These are phyloP conservation scores for Pilophorus perplexus DNA, from an alignment of 2,888 invertebrate species.

Conservation along the genomic window DNA sequence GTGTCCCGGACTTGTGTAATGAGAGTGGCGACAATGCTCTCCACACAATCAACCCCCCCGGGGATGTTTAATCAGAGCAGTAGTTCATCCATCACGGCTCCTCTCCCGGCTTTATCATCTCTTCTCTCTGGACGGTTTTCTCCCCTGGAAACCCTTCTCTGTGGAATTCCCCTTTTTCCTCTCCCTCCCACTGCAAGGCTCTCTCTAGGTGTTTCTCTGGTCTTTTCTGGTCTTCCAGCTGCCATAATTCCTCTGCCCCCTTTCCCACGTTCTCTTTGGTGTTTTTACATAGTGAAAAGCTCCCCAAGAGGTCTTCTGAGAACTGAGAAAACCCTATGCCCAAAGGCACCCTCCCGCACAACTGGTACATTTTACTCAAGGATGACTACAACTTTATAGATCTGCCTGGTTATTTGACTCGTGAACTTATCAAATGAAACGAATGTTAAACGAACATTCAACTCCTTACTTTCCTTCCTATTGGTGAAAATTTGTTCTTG, in stretches of 20 bases:
- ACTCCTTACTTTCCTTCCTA: too few species aligned
- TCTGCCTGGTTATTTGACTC: too few species aligned
- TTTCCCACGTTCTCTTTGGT: not conserved
- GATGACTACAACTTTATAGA: too few species aligned
- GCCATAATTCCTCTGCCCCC: not conserved
- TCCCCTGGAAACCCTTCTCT: slow-evolving; percentile 20
- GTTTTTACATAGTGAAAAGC: too few species aligned
- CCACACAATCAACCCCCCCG: slow-evolving; percentile 40
- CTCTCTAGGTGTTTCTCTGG: slow-evolving; percentile 10
- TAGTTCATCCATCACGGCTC: slow-evolving; percentile 39
- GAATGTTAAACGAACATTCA: too few species aligned
- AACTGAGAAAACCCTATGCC: too few species aligned
- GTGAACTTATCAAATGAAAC: too few species aligned
- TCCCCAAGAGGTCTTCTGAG: too few species aligned
- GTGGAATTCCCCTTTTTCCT: slow-evolving; percentile 24
- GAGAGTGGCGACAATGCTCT: slow-evolving; percentile 36
- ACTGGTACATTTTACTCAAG: too few species aligned
- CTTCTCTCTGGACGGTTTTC: slow-evolving; percentile 1
- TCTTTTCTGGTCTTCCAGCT: slow-evolving; percentile 4
- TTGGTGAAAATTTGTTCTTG: too few species aligned
- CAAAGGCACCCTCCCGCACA: too few species aligned
- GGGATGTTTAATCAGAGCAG: slow-evolving; percentile 42
- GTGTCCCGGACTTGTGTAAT: slow-evolving; percentile 28
- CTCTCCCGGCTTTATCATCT: slow-evolving; percentile 7
- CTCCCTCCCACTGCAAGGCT: slow-evolving; percentile 29